Evolutionary conservation across 2,888 invertebrate genomes (phyloP).

Genomic region (Meteorus cinctellus): DNA sequence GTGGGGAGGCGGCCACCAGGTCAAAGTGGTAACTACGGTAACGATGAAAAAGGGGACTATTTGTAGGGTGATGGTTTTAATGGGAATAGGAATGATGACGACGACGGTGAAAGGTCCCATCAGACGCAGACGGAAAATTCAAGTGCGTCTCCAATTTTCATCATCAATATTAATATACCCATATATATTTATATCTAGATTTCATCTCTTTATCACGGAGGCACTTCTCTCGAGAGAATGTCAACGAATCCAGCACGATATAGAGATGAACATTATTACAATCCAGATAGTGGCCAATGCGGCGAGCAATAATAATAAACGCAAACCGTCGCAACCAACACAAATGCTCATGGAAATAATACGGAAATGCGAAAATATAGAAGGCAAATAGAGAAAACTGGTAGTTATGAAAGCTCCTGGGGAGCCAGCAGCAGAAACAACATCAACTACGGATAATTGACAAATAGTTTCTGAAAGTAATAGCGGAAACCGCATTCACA

Average conservation of each 20-base stretch:
- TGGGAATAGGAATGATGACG: slow-evolving; percentile 39
- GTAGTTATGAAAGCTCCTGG: slow-evolving; percentile 14
- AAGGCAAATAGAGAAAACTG: slow-evolving; percentile 14
- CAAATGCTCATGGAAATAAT: slow-evolving; percentile 16
- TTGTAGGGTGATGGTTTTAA: slow-evolving; percentile 35
- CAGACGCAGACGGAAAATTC: slow-evolving; percentile 12
- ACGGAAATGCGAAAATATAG: slow-evolving; percentile 3
- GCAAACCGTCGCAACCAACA: slow-evolving; percentile 9
- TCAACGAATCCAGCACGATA: not conserved
- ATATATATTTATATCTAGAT: not conserved
- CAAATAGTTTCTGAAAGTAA: slow-evolving; percentile 16
- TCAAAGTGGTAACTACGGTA: slow-evolving; percentile 39
- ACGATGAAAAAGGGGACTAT: slow-evolving; percentile 24
- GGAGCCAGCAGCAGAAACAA: not conserved
- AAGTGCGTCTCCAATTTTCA: not conserved
- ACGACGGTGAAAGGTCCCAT: slow-evolving; percentile 8
- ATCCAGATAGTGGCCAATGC: slow-evolving; percentile 8
- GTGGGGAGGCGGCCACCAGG: slow-evolving; percentile 34
- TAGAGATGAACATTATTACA: slow-evolving; percentile 18
- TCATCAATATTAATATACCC: slow-evolving; percentile 6
- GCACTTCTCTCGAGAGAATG: not conserved
- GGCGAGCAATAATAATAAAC: slow-evolving; percentile 20
- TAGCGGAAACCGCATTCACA: not conserved
- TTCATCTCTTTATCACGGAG: not conserved
- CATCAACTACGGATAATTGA: not conserved